A percentile compares a stretch with the other conserved stretches of the same genome.
Conservation (phyloP, 2,888 invertebrate species). For the Trachelus tabidus region DNA sequence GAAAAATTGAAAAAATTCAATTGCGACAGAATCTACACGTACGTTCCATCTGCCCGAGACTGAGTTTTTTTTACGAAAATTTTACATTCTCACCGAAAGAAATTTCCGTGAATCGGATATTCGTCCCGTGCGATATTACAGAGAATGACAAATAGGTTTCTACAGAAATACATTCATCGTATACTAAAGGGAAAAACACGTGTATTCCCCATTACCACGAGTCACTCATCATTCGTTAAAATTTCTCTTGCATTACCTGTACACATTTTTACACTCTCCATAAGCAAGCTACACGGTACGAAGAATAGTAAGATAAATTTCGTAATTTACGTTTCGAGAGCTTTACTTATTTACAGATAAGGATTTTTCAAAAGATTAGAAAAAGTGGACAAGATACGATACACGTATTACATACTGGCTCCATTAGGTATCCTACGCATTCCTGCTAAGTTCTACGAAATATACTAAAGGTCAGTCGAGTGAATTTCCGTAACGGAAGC, state of each 20-base stretch:
- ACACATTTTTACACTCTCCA: not conserved
- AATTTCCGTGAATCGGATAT: not conserved
- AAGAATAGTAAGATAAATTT: not conserved
- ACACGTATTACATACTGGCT: not conserved
- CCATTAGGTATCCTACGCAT: not conserved
- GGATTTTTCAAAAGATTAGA: not conserved
- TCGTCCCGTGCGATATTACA: not conserved
- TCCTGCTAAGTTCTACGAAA: not conserved
- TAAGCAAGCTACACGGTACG: not conserved
- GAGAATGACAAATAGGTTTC: not conserved
- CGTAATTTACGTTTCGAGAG: not conserved
- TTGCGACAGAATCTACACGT: not conserved
- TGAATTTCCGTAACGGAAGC: not conserved
- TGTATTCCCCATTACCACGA: not conserved
- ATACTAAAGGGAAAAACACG: not conserved
- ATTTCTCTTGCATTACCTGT: not conserved
- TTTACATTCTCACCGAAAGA: not conserved
- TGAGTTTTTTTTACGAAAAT: not conserved
- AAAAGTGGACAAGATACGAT: not conserved
- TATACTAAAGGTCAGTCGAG: not conserved
- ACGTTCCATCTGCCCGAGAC: not conserved
- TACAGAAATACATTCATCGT: not conserved
- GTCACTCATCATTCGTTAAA: not conserved
- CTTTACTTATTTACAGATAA: not conserved
- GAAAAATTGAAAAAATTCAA: not conserved